Percentiles rank a stretch among this genome's conserved stretches.
These are phyloP conservation scores for Chymomyza caudatula DNA, from an alignment of 2,888 invertebrate species.

Conservation along the genomic window DNA sequence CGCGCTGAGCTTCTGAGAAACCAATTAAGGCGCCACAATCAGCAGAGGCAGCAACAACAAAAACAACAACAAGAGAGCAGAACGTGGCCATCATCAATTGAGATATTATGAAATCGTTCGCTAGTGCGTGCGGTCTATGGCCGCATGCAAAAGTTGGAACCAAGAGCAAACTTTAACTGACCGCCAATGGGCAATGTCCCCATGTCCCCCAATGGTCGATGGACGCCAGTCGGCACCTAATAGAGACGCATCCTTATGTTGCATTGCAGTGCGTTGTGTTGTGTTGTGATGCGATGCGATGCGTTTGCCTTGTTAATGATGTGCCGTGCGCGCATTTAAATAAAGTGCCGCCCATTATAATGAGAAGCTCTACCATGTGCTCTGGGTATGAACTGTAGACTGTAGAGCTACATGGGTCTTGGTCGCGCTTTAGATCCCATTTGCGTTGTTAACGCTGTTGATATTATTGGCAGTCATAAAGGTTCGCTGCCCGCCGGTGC, in stretches of 20 bases:
- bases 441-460: conserved; percentile 47
- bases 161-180: neutral
- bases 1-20: conserved; percentile 55
- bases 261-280: neutral
- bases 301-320: conserved; percentile 66
- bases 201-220: conserved; percentile 4
- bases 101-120: conserved; percentile 65
- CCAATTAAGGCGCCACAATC: conserved; percentile 63
- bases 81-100: conserved; percentile 55
- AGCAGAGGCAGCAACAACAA: conserved; percentile 35
- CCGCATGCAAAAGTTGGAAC: neutral
- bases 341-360: conserved; percentile 70
- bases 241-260: conserved; percentile 53
- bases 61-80: conserved; percentile 22
- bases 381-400: neutral
- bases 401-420: neutral
- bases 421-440: neutral
- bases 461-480: conserved; percentile 62
- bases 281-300: neutral
- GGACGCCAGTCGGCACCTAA: conserved; percentile 33
- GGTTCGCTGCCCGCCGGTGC: conserved; percentile 43
- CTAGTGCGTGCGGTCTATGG: conserved; percentile 61
- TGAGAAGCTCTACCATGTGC: conserved; percentile 40
- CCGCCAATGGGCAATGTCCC: neutral
- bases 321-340: conserved; percentile 70